These are phyloP conservation scores for Sphenopsis melanotis DNA, from an alignment of 2,797 vertebrate genomes.

Conservation along the genomic window DNA sequence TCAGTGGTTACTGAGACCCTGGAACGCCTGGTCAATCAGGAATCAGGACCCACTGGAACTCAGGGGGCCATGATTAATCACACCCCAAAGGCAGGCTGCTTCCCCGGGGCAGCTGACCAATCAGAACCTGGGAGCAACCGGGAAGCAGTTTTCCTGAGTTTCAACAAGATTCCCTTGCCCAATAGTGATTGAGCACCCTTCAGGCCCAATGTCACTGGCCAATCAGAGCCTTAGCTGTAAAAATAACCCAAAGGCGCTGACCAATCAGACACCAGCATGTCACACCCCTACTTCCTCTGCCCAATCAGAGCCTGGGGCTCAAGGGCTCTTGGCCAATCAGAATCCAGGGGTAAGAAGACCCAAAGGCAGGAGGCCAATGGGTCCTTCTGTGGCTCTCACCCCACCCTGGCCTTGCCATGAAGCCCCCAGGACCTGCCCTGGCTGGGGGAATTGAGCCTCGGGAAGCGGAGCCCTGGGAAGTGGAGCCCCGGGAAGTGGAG, in stretches of 20 bases:
- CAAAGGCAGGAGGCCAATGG: accelerated
- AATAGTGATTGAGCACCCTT: accelerated
- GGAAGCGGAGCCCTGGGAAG: not conserved
- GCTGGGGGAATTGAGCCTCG: accelerated
- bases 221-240: not conserved
- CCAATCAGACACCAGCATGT: not conserved
- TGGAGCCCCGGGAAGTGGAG: accelerated
- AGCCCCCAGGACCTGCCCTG: accelerated
- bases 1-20: accelerated
- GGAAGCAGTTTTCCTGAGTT: not conserved
- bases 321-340: too few relatives aligned
- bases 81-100: not conserved
- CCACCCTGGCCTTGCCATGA: accelerated
- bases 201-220: accelerated
- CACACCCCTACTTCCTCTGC: not conserved
- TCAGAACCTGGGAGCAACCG: not conserved
- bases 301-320: accelerated
- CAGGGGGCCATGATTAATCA: accelerated
- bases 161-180: not conserved
- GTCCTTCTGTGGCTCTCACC: accelerated
- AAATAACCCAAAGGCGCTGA: too few relatives aligned
- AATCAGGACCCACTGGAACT: too few relatives aligned
- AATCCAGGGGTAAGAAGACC: accelerated
- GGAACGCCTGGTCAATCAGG: accelerated
- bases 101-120: not conserved